A percentile compares a stretch with the other conserved stretches of the same genome.
These are phyloP conservation scores for Drosophila orena DNA, from an alignment of 1,140 invertebrate species.

Conservation along the genomic window DNA sequence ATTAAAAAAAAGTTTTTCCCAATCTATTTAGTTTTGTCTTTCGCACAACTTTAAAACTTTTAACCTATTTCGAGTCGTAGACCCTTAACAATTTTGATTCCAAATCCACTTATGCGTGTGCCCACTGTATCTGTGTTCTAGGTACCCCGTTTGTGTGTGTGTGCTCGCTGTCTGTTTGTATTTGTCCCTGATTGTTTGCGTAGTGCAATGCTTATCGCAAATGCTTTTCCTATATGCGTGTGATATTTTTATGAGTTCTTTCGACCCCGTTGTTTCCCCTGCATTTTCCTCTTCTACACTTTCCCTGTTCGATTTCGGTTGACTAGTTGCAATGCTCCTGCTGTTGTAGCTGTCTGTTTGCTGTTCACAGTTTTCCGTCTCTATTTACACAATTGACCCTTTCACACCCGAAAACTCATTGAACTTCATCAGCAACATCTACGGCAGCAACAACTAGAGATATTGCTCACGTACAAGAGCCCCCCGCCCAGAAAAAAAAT, in stretches of 20 bases:
- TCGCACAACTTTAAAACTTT: no score
- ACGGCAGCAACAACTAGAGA: slow-evolving; percentile 8
- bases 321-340: slow-evolving; percentile 30
- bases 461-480: slow-evolving; percentile 58
- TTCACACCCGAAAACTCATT: slow-evolving; percentile 79
- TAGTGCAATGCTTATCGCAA: slow-evolving; percentile 74
- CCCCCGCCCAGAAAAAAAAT: slow-evolving; percentile 6
- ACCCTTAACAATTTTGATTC: neutral
- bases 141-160: slow-evolving; percentile 17
- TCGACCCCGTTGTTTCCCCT: slow-evolving; percentile 9
- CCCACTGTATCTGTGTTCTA: slow-evolving; percentile 14
- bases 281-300: neutral
- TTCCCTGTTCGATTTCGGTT: slow-evolving; percentile 60
- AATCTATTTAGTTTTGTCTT: no score
- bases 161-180: slow-evolving; percentile 38
- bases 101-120: neutral
- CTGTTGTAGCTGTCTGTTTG: slow-evolving; percentile 53
- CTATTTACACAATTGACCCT: slow-evolving; percentile 83
- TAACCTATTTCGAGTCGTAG: no score
- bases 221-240: slow-evolving; percentile 71
- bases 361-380: slow-evolving; percentile 80
- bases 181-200: slow-evolving; percentile 64
- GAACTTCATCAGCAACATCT: slow-evolving; percentile 68
- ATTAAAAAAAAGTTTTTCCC: no score
- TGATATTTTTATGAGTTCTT: slow-evolving; percentile 76